Evolutionary conservation across 2,888 invertebrate species (phyloP).

Genomic region (Anthophora plumipes): DNA sequence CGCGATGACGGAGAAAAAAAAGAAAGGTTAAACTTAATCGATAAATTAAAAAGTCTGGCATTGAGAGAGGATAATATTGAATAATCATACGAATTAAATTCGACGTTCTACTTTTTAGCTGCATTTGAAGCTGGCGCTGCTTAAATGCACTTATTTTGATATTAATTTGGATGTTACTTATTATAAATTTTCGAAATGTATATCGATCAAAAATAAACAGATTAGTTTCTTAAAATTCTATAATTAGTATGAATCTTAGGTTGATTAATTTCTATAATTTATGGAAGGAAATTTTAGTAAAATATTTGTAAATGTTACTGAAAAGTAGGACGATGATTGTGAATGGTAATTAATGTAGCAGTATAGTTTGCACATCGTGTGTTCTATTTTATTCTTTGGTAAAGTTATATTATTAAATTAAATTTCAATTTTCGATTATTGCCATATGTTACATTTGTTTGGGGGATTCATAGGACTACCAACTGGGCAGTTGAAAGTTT

Average conservation of each 20-base stretch:
- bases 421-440: not conserved
- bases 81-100: not conserved
- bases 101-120: not conserved
- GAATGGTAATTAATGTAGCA: not conserved
- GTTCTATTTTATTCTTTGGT: not conserved
- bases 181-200: not conserved
- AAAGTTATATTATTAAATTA: not conserved
- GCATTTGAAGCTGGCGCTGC: not conserved
- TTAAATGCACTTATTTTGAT: not conserved
- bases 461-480: constrained; percentile 65
- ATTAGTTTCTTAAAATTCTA: too few relatives aligned
- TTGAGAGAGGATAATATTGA: not conserved
- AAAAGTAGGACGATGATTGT: not conserved
- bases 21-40: constrained; percentile 2
- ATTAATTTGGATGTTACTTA: not conserved
- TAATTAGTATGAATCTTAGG: too few relatives aligned
- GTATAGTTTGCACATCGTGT: not conserved
- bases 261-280: too few relatives aligned
- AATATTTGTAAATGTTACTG: not conserved
- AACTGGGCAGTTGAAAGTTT: constrained; percentile 58
- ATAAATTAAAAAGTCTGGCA: not conserved
- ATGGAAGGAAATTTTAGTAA: not conserved
- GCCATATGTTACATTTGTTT: constrained; percentile 64
- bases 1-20: not conserved
- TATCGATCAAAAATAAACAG: too few relatives aligned